Evolutionary conservation across 2,888 invertebrate genomes (phyloP).

Genomic region (Leucozona laternaria): DNA sequence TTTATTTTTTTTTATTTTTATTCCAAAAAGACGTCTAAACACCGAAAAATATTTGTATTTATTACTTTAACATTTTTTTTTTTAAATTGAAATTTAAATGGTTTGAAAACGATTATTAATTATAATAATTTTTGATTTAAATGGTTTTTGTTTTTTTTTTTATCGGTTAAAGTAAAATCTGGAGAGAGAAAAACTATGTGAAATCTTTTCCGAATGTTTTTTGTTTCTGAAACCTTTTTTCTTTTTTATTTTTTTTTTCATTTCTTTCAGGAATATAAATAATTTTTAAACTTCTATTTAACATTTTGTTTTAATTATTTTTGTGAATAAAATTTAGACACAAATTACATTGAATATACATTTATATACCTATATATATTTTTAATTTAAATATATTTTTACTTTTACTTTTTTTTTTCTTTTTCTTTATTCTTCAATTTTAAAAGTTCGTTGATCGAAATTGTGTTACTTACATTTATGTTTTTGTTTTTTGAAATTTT

Average conservation of each 20-base stretch:
- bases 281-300: constrained; percentile 46
- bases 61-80: constrained; percentile 76
- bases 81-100: constrained; percentile 78
- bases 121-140: constrained; percentile 62
- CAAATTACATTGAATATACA: constrained; percentile 77
- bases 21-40: constrained; percentile 83
- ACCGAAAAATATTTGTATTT: constrained; percentile 83
- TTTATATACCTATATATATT: constrained; percentile 77
- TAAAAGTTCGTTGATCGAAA: constrained; percentile 75
- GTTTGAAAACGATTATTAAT: constrained; percentile 60
- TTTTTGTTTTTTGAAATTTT: constrained; percentile 31
- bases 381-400: constrained; percentile 77
- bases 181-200: constrained; percentile 57
- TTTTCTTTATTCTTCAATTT: constrained; percentile 60
- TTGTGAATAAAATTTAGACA: constrained; percentile 78
- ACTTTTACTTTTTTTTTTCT: constrained; percentile 66
- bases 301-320: constrained; percentile 42
- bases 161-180: constrained; percentile 55
- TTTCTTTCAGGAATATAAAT: constrained; percentile 61
- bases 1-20: constrained; percentile 78
- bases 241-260: constrained; percentile 73
- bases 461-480: constrained; percentile 54
- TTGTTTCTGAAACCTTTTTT: constrained; percentile 73
- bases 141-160: constrained; percentile 25
- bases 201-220: constrained; percentile 68